phyloP scores from a whole-genome alignment of 2,113 vertebrate species.

The Psammodynastes pulverulentus region DNA sequence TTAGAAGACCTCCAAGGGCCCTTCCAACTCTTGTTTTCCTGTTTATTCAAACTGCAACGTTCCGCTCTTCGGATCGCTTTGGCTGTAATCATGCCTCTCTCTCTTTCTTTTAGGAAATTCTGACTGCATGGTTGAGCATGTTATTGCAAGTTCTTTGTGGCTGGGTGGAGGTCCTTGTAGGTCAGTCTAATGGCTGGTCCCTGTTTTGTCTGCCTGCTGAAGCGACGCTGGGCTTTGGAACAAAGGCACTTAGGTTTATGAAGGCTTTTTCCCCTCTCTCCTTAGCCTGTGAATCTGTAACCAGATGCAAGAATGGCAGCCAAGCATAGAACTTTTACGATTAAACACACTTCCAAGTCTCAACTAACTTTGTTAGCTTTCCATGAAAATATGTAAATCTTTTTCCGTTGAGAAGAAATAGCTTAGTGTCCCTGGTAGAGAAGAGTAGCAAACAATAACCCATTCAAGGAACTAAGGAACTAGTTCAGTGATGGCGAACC shows the following conservation, averaged over 20 bases:
- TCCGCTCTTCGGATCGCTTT: background rate
- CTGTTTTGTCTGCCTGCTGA: background rate
- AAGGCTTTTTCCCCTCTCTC: background rate
- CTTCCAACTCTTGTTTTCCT: background rate
- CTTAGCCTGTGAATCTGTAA: background rate
- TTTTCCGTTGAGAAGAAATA: background rate
- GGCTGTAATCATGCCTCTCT: background rate
- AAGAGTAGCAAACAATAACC: background rate
- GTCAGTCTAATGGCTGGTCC: background rate
- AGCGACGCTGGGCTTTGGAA: background rate
- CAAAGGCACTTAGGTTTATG: background rate
- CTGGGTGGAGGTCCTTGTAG: conserved; percentile 1
- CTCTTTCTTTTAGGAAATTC: background rate
- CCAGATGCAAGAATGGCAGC: background rate
- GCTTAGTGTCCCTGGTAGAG: background rate
- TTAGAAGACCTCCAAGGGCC: background rate
- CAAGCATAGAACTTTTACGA: accelerated
- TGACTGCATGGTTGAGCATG: background rate
- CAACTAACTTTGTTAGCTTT: background rate
- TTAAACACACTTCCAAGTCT: background rate
- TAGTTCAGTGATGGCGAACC: too few relatives aligned
- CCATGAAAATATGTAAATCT: accelerated
- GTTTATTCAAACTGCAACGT: background rate
- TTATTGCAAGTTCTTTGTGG: background rate
- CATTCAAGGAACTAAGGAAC: too few relatives aligned